These are phyloP conservation scores for Polyodon spathula DNA, from an alignment of 2,113 vertebrate genomes.

Conservation along the genomic window DNA sequence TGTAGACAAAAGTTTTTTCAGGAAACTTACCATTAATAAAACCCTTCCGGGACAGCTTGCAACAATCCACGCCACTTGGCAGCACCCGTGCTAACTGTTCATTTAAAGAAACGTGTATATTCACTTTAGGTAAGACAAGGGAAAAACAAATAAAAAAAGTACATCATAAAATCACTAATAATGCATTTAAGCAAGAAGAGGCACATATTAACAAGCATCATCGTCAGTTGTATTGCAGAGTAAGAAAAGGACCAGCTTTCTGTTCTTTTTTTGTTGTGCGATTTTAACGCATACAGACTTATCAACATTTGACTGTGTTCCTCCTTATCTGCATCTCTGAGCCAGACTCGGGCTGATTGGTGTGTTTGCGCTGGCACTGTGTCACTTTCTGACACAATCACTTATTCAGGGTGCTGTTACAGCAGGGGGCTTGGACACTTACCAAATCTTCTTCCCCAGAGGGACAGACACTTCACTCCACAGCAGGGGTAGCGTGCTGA, in stretches of 20 bases:
- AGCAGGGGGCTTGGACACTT: not conserved
- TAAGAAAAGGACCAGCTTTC: no score
- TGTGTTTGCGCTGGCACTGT: conserved; percentile 13
- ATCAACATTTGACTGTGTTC: not conserved
- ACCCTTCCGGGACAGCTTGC: conserved; percentile 78
- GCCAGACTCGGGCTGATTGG: not conserved
- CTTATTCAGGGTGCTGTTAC: conserved; percentile 10
- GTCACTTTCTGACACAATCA: conserved; percentile 8
- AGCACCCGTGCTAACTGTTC: conserved; percentile 73
- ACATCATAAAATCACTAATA: no score
- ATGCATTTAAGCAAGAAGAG: no score
- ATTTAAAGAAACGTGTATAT: conserved; percentile 41
- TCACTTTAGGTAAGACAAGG: conserved; percentile 14
- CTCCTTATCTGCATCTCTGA: not conserved
- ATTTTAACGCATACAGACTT: no score
- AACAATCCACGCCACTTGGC: conserved; percentile 80
- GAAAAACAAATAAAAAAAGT: no score
- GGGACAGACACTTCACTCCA: not conserved
- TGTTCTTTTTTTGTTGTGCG: no score
- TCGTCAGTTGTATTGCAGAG: no score
- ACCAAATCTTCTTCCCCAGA: not conserved
- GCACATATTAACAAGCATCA: no score
- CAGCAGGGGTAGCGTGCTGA: not conserved
- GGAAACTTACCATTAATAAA: conserved; percentile 80
- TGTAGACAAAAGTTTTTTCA: conserved; percentile 76